Evolutionary conservation across 2,797 vertebrate species (phyloP).

Genomic region (Ctenopoma multispine): DNA sequence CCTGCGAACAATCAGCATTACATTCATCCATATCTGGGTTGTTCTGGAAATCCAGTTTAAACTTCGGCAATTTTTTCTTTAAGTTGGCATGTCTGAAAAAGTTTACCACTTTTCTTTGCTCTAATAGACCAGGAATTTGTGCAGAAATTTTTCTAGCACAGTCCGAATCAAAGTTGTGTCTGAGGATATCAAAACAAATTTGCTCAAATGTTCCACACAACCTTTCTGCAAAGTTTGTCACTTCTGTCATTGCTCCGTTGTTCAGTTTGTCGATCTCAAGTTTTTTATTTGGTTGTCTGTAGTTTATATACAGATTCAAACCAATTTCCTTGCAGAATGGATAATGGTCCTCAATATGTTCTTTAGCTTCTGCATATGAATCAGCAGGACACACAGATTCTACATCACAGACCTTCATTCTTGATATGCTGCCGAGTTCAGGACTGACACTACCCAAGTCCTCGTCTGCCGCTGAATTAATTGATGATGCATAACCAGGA

Average conservation of each 20-base stretch:
- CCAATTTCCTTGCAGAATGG: slow-evolving; percentile 38
- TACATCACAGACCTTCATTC: too few relatives aligned
- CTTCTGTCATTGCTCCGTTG: slow-evolving; percentile 45
- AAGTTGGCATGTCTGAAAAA: too few relatives aligned
- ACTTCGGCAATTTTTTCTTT: too few relatives aligned
- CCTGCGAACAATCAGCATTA: neutral
- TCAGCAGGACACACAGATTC: too few relatives aligned
- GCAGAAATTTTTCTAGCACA: slow-evolving; percentile 6
- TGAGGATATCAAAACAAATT: slow-evolving; percentile 42
- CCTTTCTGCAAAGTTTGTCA: slow-evolving; percentile 37
- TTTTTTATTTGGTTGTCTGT: neutral
- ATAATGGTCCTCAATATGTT: slow-evolving; percentile 1
- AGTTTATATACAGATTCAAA: slow-evolving; percentile 25
- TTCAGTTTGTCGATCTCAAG: slow-evolving; percentile 32
- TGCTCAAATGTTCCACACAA: slow-evolving; percentile 54
- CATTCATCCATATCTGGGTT: neutral
- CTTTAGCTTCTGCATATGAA: neutral
- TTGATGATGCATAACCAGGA: too few relatives aligned
- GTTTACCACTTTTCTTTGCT: slow-evolving; percentile 13
- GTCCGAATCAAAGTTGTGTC: slow-evolving; percentile 41
- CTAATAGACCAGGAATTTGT: slow-evolving; percentile 3
- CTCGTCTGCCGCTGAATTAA: too few relatives aligned
- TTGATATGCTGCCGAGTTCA: too few relatives aligned
- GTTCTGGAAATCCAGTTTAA: neutral
- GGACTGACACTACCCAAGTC: too few relatives aligned